Conservation (phyloP, 2,113 vertebrate genomes). For the Microtus pennsylvanicus region DNA sequence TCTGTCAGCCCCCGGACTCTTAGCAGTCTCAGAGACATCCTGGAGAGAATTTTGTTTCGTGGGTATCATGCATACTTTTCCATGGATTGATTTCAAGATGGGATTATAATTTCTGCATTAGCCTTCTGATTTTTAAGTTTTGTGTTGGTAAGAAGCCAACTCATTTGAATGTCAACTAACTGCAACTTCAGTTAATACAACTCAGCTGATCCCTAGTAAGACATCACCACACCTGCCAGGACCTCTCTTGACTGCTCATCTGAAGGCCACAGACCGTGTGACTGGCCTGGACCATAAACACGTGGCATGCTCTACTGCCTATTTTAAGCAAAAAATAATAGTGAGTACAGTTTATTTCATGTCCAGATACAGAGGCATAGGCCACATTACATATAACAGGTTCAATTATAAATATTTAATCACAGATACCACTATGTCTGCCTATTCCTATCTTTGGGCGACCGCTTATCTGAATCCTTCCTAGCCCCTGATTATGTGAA, state of each 20-base stretch:
- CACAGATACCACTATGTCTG: neutral
- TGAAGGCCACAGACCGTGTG: accelerated
- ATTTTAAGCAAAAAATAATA: neutral
- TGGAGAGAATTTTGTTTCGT: neutral
- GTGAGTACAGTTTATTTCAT: neutral
- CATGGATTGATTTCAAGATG: slow-evolving; percentile 45
- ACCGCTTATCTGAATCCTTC: neutral
- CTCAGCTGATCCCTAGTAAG: neutral
- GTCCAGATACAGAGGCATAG: neutral
- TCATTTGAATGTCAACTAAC: neutral
- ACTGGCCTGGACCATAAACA: neutral
- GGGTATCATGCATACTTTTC: neutral
- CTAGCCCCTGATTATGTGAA: neutral
- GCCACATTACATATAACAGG: neutral
- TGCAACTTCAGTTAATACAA: neutral
- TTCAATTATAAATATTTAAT: neutral
- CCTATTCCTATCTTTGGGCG: neutral
- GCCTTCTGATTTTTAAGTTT: slow-evolving; percentile 20
- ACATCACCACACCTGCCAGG: neutral
- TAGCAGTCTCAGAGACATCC: neutral
- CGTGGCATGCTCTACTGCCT: neutral
- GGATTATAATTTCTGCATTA: slow-evolving; percentile 10
- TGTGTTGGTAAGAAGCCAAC: neutral
- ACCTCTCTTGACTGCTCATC: neutral
- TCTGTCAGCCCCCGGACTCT: neutral